Conservation (phyloP, 2,113 vertebrate species). For the Chloroceryle aenea region DNA sequence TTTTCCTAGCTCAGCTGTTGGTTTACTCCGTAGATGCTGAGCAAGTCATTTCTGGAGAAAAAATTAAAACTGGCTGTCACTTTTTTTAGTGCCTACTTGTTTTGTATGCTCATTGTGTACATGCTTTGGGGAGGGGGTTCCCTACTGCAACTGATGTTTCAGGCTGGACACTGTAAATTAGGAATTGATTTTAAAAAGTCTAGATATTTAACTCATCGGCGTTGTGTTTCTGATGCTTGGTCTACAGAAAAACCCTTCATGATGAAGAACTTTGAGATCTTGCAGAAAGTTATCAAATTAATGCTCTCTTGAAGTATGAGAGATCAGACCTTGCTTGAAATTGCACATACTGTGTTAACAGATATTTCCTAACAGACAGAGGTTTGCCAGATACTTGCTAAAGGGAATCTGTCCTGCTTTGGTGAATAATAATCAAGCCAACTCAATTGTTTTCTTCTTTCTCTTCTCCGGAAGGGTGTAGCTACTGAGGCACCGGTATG, state of each 20-base stretch:
- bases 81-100: slow-evolving; percentile 15
- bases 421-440: background rate
- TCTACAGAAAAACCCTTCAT: background rate
- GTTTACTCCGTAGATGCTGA: slow-evolving; percentile 14
- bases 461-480: background rate
- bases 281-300: background rate
- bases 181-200: background rate
- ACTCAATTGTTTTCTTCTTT: background rate
- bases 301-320: background rate
- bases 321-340: background rate
- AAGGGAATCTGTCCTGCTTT: background rate
- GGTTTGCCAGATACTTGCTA: background rate
- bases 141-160: background rate
- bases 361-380: background rate
- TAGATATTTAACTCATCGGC: background rate
- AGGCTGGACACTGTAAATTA: background rate
- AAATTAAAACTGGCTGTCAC: slow-evolving; percentile 50
- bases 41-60: slow-evolving; percentile 46
- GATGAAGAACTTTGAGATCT: background rate
- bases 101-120: background rate
- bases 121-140: background rate
- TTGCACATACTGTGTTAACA: background rate
- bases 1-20: slow-evolving; percentile 32
- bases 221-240: background rate
- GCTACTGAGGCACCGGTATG: background rate